Evolutionary conservation across 92 coral and sea anemone species (phyloP).

Genomic region (Hydrozoanthus gracilis): DNA sequence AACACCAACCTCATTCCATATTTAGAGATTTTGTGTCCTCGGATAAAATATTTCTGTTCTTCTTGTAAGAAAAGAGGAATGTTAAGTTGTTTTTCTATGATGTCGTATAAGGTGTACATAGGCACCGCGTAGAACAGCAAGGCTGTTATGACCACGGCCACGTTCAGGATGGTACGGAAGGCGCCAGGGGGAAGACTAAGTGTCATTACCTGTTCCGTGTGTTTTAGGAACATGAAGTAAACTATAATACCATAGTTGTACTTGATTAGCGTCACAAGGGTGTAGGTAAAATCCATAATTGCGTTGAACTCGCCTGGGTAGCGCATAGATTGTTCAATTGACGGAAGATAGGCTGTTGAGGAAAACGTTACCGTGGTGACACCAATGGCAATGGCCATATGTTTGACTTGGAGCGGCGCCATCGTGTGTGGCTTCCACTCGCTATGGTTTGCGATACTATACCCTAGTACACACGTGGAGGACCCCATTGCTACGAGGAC

Average conservation of each 20-base stretch:
- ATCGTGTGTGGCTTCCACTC: constrained; percentile 84
- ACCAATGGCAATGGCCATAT: constrained; percentile 90
- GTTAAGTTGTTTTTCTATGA: constrained; percentile 85
- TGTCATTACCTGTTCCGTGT: constrained; percentile 93
- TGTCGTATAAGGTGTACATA: constrained; percentile 88
- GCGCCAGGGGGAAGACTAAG: constrained; percentile 80
- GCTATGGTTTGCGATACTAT: constrained; percentile 69
- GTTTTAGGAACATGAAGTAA: constrained; percentile 84
- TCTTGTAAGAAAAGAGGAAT: constrained; percentile 75
- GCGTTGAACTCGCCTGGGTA: constrained; percentile 92
- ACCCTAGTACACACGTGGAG: constrained; percentile 84
- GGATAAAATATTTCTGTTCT: constrained; percentile 72
- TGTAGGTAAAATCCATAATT: constrained; percentile 92
- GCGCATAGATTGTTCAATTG: constrained; percentile 85
- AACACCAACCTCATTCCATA: constrained; percentile 72
- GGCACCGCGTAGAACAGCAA: constrained; percentile 89
- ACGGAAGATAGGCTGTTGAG: constrained; percentile 86
- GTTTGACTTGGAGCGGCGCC: constrained; percentile 76
- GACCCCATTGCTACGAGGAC: constrained; percentile 84
- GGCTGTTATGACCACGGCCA: constrained; percentile 82
- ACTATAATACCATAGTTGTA: constrained; percentile 90
- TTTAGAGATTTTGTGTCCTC: constrained; percentile 70
- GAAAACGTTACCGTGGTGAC: constrained; percentile 80
- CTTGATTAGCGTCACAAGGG: constrained; percentile 85
- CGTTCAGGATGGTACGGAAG: constrained; percentile 76